A percentile compares a stretch with the other conserved stretches of the same genome.
Conservation (phyloP, 2,113 vertebrate species). For the Crocuta crocuta region DNA sequence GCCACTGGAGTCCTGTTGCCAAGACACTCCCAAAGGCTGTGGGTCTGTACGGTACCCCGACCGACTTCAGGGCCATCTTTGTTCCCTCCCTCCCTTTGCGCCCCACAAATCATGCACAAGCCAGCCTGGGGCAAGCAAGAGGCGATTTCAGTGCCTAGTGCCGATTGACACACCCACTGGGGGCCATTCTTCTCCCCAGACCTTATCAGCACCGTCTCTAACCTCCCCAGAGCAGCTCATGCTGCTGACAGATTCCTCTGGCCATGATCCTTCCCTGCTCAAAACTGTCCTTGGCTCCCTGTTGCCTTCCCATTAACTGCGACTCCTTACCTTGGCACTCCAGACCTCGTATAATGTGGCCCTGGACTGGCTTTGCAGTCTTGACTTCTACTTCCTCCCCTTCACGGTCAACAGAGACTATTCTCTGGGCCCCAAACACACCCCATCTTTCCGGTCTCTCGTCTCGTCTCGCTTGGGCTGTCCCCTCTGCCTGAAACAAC, state of each 20-base stretch:
- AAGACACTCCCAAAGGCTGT: not conserved
- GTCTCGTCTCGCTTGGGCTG: not conserved
- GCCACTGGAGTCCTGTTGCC: too few relatives aligned
- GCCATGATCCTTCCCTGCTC: not conserved
- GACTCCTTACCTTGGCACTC: not conserved
- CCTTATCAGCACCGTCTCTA: not conserved
- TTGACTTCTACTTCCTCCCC: not conserved
- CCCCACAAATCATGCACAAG: not conserved
- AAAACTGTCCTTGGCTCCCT: not conserved
- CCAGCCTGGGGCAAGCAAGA: not conserved
- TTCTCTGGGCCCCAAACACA: not conserved
- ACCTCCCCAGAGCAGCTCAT: too few relatives aligned
- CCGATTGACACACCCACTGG: not conserved
- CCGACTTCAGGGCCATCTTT: not conserved
- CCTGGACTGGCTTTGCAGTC: too few relatives aligned
- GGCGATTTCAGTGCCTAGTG: not conserved
- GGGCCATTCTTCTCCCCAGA: not conserved
- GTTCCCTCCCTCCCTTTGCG: not conserved
- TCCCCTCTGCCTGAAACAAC: not conserved
- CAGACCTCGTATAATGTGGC: not conserved
- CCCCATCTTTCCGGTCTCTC: not conserved
- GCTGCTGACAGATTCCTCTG: not conserved
- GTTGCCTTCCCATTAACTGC: not conserved
- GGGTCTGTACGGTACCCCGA: accelerated
- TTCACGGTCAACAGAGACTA: not conserved